phyloP scores from a whole-genome alignment of 2,888 invertebrate genomes.

The Allolobophora icterica region DNA sequence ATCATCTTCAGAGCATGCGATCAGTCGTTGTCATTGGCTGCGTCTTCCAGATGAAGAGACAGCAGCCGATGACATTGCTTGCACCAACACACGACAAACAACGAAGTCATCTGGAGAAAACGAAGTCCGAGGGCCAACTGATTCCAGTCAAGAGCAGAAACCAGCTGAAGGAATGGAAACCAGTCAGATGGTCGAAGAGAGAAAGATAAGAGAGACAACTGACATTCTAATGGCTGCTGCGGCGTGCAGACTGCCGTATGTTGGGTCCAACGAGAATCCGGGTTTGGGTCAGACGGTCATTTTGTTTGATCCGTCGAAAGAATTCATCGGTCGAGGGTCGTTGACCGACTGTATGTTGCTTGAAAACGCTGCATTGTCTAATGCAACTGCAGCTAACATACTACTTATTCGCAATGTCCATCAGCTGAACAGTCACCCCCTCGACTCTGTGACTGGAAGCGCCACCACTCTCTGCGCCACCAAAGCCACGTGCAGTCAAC shows the following conservation, averaged over 20 bases:
- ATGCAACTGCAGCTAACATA: neutral
- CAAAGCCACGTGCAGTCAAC: neutral
- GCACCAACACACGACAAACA: neutral
- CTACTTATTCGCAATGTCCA: neutral
- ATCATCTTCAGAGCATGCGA: no score
- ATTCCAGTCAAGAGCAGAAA: neutral
- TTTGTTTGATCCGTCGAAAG: neutral
- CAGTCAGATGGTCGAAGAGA: neutral
- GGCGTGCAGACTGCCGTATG: no score
- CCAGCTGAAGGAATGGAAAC: neutral
- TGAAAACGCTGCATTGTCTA: neutral
- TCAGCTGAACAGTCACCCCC: neutral
- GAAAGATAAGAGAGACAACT: neutral
- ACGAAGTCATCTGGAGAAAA: neutral
- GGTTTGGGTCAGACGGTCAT: neutral
- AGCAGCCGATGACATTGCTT: neutral
- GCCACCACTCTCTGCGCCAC: neutral
- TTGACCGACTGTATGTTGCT: slow-evolving; percentile 8
- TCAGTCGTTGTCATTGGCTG: no score
- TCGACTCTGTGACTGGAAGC: neutral
- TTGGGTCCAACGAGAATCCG: no score
- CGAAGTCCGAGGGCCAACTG: neutral
- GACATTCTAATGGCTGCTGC: neutral
- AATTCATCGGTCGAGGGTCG: neutral
- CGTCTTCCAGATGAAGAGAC: neutral